Evolutionary conservation across 2,888 invertebrate species (phyloP), one percentile per base, ranked within the genome.

Genomic region (Erebia epiphron): DNA sequence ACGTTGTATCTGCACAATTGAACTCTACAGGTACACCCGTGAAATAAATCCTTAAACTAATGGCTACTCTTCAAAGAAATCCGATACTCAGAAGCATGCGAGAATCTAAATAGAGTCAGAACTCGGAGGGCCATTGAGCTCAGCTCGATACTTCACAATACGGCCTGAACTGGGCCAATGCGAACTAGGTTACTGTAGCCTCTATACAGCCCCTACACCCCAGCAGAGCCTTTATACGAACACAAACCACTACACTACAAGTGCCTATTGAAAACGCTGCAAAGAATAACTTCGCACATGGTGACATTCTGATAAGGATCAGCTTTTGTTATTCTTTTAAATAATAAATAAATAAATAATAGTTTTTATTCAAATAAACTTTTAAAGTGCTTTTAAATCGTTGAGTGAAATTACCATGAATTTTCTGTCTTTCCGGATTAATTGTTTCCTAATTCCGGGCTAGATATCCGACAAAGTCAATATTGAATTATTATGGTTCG

Each of bases 111-210:
- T 49, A 62, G 52, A 52, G 54, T 54, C 9, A 54, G 54, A 57
- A 35, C 14, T 41, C 13, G 10, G 41, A 62, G 62, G 7, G 18
- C 62, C 49, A 46, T 62, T 21, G 46, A 62, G 62, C 13, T 11
- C n/a, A 26, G 60, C 41, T 61, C 62, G 62, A 62, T 62, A 49
- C 62, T 26, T 8, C 56, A 62, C 62, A 62, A 49, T 21, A 62
- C 62, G 13, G 2, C 9, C 41, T 18, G 14, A 18, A 14, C 62
- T 49, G 18, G 61, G 61, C 43, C 43, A 18, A 62, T 52, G 16
- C 41, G 64, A 35, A 54, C 64, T 35, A 64, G 50, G 52, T 64
- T 54, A 64, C 54, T 52, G 35, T 52, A 41, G 52, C 50, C 26
- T 49, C 18, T 43, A 61, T 26, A 26, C 21, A 14, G 26, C 56